Evolutionary conservation across 2,888 invertebrate genomes (phyloP).

Genomic region (Drosophila vallismaia): DNA sequence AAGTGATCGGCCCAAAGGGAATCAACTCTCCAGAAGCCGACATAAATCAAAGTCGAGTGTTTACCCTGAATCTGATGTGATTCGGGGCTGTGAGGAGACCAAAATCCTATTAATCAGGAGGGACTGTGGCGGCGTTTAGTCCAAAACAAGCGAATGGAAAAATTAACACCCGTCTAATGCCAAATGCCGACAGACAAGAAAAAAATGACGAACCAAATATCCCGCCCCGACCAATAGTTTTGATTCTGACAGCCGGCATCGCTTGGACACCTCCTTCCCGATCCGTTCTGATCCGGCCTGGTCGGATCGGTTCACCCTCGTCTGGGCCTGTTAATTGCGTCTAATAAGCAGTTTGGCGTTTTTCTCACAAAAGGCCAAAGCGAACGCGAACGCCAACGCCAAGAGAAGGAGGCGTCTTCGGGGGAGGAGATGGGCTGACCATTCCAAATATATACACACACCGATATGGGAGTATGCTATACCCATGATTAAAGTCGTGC

Average conservation of each 20-base stretch:
- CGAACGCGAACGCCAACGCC: conserved; percentile 61
- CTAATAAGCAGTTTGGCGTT: conserved; percentile 80
- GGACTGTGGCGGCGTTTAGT: conserved; percentile 42
- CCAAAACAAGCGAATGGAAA: conserved; percentile 40
- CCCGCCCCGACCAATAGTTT: conserved; percentile 50
- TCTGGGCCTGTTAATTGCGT: conserved; percentile 75
- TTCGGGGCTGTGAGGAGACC: conserved; percentile 54
- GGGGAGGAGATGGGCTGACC: conserved; percentile 53
- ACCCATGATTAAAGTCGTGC: conserved; percentile 77
- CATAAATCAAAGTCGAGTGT: conserved; percentile 63
- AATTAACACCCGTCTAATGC: conserved; percentile 75
- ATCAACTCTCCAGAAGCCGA: conserved; percentile 5
- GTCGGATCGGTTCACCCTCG: conserved; percentile 1
- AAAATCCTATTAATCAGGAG: conserved; percentile 74
- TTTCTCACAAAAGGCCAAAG: conserved; percentile 79
- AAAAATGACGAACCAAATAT: conserved; percentile 55
- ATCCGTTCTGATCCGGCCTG: conserved; percentile 13
- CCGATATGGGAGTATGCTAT: conserved; percentile 30
- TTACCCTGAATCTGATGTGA: conserved; percentile 38
- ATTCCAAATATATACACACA: conserved; percentile 29
- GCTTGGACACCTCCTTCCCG: conserved; percentile 11
- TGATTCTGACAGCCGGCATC: conserved; percentile 61
- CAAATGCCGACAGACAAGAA: conserved; percentile 70
- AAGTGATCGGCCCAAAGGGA: conserved; percentile 29
- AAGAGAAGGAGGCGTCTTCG: conserved; percentile 21